Evolutionary conservation across 2,113 vertebrate genomes (phyloP).

Genomic region (Ramphastos sulfuratus): DNA sequence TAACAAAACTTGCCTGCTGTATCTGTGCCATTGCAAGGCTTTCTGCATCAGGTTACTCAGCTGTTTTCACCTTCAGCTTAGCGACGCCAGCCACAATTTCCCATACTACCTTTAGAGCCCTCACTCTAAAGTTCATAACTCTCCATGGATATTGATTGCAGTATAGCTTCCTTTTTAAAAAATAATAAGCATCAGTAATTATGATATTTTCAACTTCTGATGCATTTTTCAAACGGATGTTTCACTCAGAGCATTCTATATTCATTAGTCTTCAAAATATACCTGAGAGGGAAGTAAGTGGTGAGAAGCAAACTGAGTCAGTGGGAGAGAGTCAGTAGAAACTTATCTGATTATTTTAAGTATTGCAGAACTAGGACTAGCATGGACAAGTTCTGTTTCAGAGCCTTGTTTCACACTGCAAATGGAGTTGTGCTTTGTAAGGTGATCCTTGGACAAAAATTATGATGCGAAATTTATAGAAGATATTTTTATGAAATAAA

Average conservation of each 20-base stretch:
- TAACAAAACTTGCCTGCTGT: background rate
- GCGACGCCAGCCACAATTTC: background rate
- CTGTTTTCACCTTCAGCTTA: background rate
- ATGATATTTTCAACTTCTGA: background rate
- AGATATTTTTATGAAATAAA: background rate
- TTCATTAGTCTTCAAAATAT: conserved; percentile 10
- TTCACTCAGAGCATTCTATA: conserved; percentile 25
- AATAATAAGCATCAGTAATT: background rate
- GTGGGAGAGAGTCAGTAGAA: background rate
- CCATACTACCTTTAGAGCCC: background rate
- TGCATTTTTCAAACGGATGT: conserved; percentile 10
- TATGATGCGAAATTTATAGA: background rate
- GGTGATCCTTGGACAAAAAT: background rate
- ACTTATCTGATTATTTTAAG: conserved; percentile 28
- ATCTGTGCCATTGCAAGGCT: background rate
- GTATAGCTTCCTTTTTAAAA: background rate
- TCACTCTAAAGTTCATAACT: background rate
- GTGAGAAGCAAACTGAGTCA: background rate
- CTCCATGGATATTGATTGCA: background rate
- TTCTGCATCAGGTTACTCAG: background rate
- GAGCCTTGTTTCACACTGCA: background rate
- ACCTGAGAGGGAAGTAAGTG: conserved; percentile 9
- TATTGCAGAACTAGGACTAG: conserved; percentile 22
- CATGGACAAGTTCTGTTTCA: background rate
- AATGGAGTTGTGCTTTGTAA: background rate